Evolutionary conservation across 1,140 invertebrate genomes (phyloP).

Genomic region (Samia ricini): DNA sequence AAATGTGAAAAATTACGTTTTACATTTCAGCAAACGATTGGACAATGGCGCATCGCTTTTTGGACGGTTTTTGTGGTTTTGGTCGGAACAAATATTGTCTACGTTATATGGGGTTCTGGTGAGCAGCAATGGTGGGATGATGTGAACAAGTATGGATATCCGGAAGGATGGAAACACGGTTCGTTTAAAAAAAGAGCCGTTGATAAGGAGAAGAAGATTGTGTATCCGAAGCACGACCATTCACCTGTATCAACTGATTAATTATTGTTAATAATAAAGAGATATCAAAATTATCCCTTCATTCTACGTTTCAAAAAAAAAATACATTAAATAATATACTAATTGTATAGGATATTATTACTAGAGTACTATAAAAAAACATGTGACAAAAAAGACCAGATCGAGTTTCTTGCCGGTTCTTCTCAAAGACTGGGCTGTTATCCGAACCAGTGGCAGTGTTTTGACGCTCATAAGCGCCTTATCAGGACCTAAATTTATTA

Average conservation of each 20-base stretch:
- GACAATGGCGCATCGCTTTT: constrained; percentile 83
- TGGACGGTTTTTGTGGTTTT: constrained; percentile 77
- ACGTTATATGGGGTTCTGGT: constrained; percentile 83
- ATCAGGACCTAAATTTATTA: too few species aligned
- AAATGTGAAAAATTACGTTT: neutral
- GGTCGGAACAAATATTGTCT: constrained; percentile 84
- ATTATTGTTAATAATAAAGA: constrained; percentile 16
- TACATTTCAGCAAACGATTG: constrained; percentile 82
- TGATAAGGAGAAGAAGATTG: constrained; percentile 55
- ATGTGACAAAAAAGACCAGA: too few species aligned
- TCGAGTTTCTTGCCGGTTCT: too few species aligned
- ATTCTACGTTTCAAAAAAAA: too few species aligned
- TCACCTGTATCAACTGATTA: constrained; percentile 49
- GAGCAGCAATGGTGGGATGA: constrained; percentile 85
- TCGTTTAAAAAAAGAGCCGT: constrained; percentile 41
- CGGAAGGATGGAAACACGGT: constrained; percentile 59
- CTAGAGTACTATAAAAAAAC: too few species aligned
- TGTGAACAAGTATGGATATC: constrained; percentile 65
- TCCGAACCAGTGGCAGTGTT: too few species aligned
- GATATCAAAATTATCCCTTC: too few species aligned
- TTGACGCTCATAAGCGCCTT: too few species aligned
- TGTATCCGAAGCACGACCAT: constrained; percentile 64
- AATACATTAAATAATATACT: too few species aligned
- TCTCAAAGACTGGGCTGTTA: too few species aligned
- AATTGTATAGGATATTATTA: too few species aligned